Evolutionary conservation across 2,888 invertebrate genomes (phyloP), one percentile per base, ranked within the genome.

Genomic region (Micoletzkya japonica): DNA sequence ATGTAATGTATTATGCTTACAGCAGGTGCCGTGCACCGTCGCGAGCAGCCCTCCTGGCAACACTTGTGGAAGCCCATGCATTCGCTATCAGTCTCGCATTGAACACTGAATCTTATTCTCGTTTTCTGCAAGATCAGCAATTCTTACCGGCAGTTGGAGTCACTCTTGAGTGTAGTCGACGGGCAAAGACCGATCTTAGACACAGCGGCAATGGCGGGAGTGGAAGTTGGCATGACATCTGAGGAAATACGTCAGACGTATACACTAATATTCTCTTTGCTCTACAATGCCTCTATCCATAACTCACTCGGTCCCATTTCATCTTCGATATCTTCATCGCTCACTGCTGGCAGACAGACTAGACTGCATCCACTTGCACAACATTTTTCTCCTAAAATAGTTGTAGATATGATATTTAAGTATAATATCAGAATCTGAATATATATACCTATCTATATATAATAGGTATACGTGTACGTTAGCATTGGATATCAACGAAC

Each of bases 291-390:
- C 44, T 44, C 44, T 44, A 44, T 44, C 10, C 44, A 20, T 0
- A 6, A 44, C 61, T 61, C 30, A 61, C 61, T 61, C 32, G n/a
- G n/a, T n/a, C 4, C 49, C 44, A 30, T 30, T 32, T 14, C 61
- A 61, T 17, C 49, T 34, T 61, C 61, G 0, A 44, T 10, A 32
- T 30, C n/a, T n/a, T n/a, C 44, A 36, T 34, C 30, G 24, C 24
- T 34, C 1, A 64, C 64, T 1, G 76, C 70, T 49, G 73, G 67
- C 34, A 73, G 60, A 70, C 83, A 83, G 14, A 72, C 71, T 32
- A 81, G 59, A 7, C 84, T 82, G 67, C 84, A 84, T 7, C 84
- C 84, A 61, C 80, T 80, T 72, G 77, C 80, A 70, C 84, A 84
- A 69, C 84, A 84, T 64, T 81, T 82, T 30, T 81, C 74, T 6